Conservation (phyloP, 1,140 invertebrate genomes). For the Agrilus planipennis region DNA sequence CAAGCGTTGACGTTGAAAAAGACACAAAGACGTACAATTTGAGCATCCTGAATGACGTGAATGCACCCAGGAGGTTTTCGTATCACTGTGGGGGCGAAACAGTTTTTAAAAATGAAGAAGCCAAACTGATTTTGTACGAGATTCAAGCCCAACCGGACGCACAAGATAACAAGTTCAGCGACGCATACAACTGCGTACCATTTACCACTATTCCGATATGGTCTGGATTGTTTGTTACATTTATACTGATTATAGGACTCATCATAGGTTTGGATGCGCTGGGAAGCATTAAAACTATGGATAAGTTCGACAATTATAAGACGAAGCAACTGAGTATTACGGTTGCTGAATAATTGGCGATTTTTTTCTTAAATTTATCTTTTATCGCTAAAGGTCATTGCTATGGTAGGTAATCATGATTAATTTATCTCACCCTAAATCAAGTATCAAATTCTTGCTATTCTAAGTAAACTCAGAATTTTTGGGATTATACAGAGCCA, state of each 20-base stretch:
- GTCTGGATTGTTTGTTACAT: conserved; percentile 58
- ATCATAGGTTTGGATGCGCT: conserved; percentile 62
- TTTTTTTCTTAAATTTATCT: too few relatives aligned
- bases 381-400: too few relatives aligned
- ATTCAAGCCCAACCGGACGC: conserved; percentile 38
- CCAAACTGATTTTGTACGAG: conserved; percentile 30
- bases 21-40: conserved; percentile 16
- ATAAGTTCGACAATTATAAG: conserved; percentile 83
- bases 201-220: conserved; percentile 71
- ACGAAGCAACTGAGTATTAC: conserved; percentile 65
- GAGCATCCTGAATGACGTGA: conserved; percentile 23
- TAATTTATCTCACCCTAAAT: too few relatives aligned
- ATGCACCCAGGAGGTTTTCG: conserved; percentile 38
- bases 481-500: too few relatives aligned
- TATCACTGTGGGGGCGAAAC: conserved; percentile 38
- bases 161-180: conserved; percentile 35
- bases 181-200: conserved; percentile 58
- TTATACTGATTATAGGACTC: conserved; percentile 54
- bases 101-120: conserved; percentile 24
- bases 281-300: conserved; percentile 71
- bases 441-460: too few relatives aligned
- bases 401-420: too few relatives aligned
- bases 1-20: conserved; percentile 17
- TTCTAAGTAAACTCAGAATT: too few relatives aligned
- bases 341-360: conserved; percentile 37